phyloP scores from a whole-genome alignment of 2,113 vertebrate species.

The Dasyprocta punctata region DNA sequence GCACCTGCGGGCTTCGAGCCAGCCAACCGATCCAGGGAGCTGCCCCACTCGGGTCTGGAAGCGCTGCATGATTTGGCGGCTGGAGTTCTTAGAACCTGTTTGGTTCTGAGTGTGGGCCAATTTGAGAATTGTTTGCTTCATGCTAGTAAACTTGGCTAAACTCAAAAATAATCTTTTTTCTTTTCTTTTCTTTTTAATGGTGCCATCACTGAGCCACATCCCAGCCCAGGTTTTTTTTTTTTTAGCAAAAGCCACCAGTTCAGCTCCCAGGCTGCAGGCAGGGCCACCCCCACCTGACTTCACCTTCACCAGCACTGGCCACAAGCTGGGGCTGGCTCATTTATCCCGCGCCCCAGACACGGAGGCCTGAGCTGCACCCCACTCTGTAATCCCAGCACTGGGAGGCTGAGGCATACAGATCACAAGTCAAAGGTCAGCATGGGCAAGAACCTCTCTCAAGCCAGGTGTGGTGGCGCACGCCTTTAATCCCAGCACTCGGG shows the following conservation, averaged over 20 bases:
- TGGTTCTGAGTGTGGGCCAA: neutral
- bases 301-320: neutral
- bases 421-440: neutral
- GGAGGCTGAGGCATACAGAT: neutral
- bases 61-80: too few species aligned
- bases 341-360: neutral
- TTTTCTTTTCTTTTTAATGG: neutral
- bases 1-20: neutral
- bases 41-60: neutral
- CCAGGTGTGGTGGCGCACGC: too few species aligned
- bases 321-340: neutral
- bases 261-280: neutral
- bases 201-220: neutral
- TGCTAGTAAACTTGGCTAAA: neutral
- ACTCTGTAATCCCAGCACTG: neutral
- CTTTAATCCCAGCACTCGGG: too few species aligned
- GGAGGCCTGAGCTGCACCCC: neutral
- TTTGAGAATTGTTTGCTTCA: neutral
- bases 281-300: neutral
- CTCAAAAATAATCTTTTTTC: neutral
- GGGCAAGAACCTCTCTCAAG: neutral
- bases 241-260: neutral
- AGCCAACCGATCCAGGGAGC: too few species aligned
- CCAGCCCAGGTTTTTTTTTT: neutral
- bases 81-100: neutral